Conservation (phyloP, 2,797 vertebrate genomes). For the Diplodus puntazzo region DNA sequence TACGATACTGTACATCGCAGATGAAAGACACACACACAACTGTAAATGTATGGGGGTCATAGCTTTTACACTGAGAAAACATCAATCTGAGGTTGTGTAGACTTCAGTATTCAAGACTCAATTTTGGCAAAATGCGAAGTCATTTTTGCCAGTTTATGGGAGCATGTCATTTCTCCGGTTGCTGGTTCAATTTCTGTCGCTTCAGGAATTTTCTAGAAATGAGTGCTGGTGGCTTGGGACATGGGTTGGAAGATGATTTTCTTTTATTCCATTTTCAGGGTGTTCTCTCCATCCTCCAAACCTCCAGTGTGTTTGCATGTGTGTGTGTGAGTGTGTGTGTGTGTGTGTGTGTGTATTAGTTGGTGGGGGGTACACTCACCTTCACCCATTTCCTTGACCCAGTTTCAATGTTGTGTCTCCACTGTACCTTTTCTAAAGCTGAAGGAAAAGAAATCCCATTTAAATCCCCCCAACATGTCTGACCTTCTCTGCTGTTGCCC, state of each 20-base stretch:
- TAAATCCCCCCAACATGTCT: constrained; percentile 68
- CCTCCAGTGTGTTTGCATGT: background rate
- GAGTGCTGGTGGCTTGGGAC: no score
- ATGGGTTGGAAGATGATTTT: no score
- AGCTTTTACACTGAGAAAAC: background rate
- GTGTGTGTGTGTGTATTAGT: constrained; percentile 24
- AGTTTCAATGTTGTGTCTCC: constrained; percentile 68
- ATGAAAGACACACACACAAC: constrained; percentile 11
- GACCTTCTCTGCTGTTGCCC: constrained; percentile 59
- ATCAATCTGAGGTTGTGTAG: background rate
- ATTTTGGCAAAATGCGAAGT: background rate
- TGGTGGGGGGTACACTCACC: constrained; percentile 56
- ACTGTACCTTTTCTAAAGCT: constrained; percentile 60
- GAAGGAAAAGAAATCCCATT: constrained; percentile 63
- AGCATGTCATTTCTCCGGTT: background rate
- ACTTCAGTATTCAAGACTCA: background rate
- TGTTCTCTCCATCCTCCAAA: constrained; percentile 35
- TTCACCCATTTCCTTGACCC: constrained; percentile 78
- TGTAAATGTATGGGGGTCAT: background rate
- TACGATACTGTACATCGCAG: background rate
- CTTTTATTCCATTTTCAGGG: constrained; percentile 4
- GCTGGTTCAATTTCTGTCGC: background rate
- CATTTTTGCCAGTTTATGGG: background rate
- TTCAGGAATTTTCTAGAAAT: background rate
- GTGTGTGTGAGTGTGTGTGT: constrained; percentile 17